Evolutionary conservation across 2,113 vertebrate species (phyloP), one percentile per base, ranked within the genome.

Genomic region (Oreocharis arfaki): DNA sequence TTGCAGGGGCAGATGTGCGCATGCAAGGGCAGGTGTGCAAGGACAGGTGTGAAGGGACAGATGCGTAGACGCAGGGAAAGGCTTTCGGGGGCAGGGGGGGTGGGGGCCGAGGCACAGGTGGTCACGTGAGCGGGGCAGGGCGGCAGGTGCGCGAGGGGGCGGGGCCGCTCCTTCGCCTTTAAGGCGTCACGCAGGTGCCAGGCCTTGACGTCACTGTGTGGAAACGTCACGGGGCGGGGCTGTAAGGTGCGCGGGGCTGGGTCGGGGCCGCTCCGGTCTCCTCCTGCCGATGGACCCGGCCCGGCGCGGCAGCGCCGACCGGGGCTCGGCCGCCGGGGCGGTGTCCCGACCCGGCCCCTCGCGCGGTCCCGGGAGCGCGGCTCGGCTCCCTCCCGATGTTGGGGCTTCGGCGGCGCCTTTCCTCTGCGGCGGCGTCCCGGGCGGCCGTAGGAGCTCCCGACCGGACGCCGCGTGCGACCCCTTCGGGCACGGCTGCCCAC

Each of bases 231-330:
- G 44, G 32, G 63, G 65, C 17, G 76, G 86, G 28, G 50, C 16
- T 7, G 69, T 22, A 55, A 64, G 69, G 81, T 64, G 59, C 14
- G 63, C 56, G 68, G 96, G 69, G 56, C 78, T 10, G 65, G 64
- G 65, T 2, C n/a, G 63, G 47, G 61, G 50, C 37, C 11, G n/a
- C 21, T 35, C 21, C 14, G 68, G 35, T 19, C 10, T 22, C 23
- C 42, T 32, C 41, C 15, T 5, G 49, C 52, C 64, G 90, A 98
- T 98, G 98, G 98, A 98, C 76, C 57, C 65, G 49, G 89, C 83
- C 19, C 95, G 95, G 59, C 81, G 53, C 10, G 92, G 33, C 74
- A 96, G 80, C 74, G 56, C 69, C 63, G 96, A 84, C 46, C 84
- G 63, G 47, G 78, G 56, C 18, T 56, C 59, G 61, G 83, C 71